Evolutionary conservation across 2,113 vertebrate species (phyloP), one percentile per base, ranked within the genome.

Genomic region (Eulemur rufifrons): DNA sequence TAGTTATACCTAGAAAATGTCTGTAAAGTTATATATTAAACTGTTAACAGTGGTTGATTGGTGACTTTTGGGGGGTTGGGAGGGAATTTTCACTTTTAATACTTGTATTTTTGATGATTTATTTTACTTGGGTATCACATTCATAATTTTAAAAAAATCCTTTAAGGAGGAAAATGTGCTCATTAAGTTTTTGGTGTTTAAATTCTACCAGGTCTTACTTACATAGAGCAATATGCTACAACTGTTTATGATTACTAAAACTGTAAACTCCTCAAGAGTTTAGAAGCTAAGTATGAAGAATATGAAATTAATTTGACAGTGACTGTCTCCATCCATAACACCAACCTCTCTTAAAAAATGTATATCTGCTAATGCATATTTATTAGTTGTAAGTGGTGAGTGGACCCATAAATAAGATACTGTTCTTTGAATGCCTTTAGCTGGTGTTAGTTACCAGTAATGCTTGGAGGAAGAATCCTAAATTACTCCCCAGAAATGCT

Each of bases 251-350:
- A 59, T 92, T 95, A 9, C 50, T 88, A 64, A 93, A 92, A 85
- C 71, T 89, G 37, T 47, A 86, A 96, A 83, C 13, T 66, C 32
- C 13, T 66, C 32, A 68, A 80, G 50, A 18, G 89, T 84, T 96
- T 89, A 29, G 50, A 94, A 90, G 69, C 64, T 95, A 66, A 97
- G 95, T 92, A 86, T 89, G 37, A 90, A 56, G n/a, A 96, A 69
- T 92, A 52, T 85, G 32, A 89, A 86, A 83, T 88, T 66, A 80
- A 85, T 64, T 76, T 95, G 90, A 69, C 64, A 42, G 0, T 95
- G 78, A 91, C 8, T 82, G 4, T 86, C 77, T 94, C 76, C n/a
- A 59, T 93, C 45, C 23, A 56, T 96, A 78, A 78, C 39, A 77
- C 59, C 61, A 66, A 86, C 54, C 94, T 85, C 37, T 84, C 42